Evolutionary conservation across 1,140 invertebrate genomes (phyloP), one percentile per base, ranked within the genome.

Genomic region (Acromyrmex echinatior): DNA sequence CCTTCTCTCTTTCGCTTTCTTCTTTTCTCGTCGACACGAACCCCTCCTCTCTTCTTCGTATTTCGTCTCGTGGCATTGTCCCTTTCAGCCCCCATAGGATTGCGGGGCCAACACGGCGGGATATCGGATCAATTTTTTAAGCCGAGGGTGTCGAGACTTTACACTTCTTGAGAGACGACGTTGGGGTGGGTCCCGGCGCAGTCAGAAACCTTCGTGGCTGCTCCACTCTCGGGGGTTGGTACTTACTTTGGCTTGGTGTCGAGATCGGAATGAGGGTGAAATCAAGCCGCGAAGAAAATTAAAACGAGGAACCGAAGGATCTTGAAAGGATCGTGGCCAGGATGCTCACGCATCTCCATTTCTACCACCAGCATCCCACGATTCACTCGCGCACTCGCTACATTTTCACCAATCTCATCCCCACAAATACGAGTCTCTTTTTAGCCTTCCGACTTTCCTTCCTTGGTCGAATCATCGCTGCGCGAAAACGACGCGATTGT

Each of bases 81-180:
- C 94, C 94, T 94, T 94, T 94, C 92, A 94, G 92, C 92, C 93
- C 92, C 93, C 74, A 58, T 76, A 93, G 94, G 94, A 95, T 94
- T 93, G 94, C 88, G 90, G 92, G 93, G 93, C 94, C 93, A 95
- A 95, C 94, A 94, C 94, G 92, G 90, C 93, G 93, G 95, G 94
- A 94, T 94, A 94, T 94, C 93, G 93, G 93, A 94, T 94, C 93
- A 93, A 94, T 94, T 94, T 94, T 94, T 94, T 93, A 95, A 95
- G 94, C 95, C 93, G 94, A 94, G 93, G 93, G 94, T 95, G 94
- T 93, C 89, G 95, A 95, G 93, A 95, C 94, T 95, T 95, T 95
- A 94, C 94, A 95, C 94, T 95, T 92, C 94, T 95, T 93, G 92
- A 94, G 93, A 94, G 93, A 90, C 66, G 89, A 74, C 86, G 45